Percentiles rank a stretch among this genome's conserved stretches.
phyloP scores from a whole-genome alignment of 2,113 vertebrate genomes.

The Dryoscopus gambensis region DNA sequence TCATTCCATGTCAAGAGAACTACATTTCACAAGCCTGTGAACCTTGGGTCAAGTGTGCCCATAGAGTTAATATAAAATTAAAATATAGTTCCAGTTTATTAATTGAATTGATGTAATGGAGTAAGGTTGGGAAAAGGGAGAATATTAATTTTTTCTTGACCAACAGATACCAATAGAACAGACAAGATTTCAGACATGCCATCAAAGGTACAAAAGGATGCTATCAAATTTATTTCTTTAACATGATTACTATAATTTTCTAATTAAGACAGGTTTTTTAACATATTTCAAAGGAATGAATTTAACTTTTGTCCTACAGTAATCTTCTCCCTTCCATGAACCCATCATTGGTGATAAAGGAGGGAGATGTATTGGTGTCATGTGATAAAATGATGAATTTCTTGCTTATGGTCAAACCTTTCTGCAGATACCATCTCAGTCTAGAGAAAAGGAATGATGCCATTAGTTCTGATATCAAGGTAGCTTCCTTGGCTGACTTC shows the following conservation, averaged over 20 bases:
- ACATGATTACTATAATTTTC: not conserved
- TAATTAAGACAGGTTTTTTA: not conserved
- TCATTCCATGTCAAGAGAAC: not conserved
- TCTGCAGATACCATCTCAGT: slow-evolving; percentile 37
- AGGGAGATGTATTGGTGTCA: not conserved
- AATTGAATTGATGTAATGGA: not conserved
- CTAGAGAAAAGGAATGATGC: slow-evolving; percentile 18
- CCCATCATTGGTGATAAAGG: not conserved
- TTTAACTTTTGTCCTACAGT: not conserved
- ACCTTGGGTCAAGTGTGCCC: not conserved
- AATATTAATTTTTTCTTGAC: not conserved
- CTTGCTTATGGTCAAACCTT: not conserved
- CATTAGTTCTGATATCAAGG: slow-evolving; percentile 26
- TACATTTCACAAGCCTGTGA: not conserved
- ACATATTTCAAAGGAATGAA: not conserved
- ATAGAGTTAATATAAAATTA: not conserved
- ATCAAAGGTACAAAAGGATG: not conserved
- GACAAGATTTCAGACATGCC: not conserved
- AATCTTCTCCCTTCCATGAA: not conserved
- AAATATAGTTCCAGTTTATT: not conserved
- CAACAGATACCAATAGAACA: not conserved
- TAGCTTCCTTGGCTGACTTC: not conserved
- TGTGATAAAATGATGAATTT: slow-evolving; percentile 20
- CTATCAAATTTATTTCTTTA: not conserved
- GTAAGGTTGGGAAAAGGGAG: not conserved